Evolutionary conservation across 2,888 invertebrate genomes (phyloP), one percentile per base, ranked within the genome.

Genomic region (Julus scanicus): DNA sequence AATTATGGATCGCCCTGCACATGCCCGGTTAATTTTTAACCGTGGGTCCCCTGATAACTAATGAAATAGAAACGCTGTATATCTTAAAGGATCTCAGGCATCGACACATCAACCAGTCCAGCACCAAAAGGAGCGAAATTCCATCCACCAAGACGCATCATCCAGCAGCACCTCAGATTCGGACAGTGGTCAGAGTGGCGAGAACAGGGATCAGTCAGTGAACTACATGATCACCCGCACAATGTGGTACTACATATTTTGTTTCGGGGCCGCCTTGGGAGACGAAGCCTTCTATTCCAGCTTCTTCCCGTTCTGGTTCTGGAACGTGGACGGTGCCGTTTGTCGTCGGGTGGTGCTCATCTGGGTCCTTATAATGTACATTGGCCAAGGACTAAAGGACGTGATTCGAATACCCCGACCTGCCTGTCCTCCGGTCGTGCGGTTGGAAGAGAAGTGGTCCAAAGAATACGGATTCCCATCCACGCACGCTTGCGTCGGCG

Each of bases 401-500:
- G 94, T 98, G 89, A 94, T 98, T 89, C 93, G 95, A 89, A 96
- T 96, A 96, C 97, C 97, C 1, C 94, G 98, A 89, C 98, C 98
- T 0, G 94, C 95, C 0, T 94, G 94, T 88, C 96, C 96, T 87
- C 97, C 98, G 0, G 97, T 96, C 0, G 94, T 95, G 89, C 94
- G 96, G 90, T 92, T 98, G 84, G 97, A 98, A 92, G 94, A 94
- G 85, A 96, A 97, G 93, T 98, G 97, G 96, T 95, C 96, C 1
- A 93, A 96, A 90, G 98, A 98, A 92, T 98, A 97, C 93, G 98
- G 98, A 17, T 97, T 98, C 97, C 98, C 98, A 1, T 98, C 97
- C 17, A 98, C 98, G 0, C 98, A 98, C 92, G 97, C 97, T 9
- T 97, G 97, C 96, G 96, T 97, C 71, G 97, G 96, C 0, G 94